phyloP scores from a whole-genome alignment of 64 coral and sea anemone species.

The Montipora efflorescens region DNA sequence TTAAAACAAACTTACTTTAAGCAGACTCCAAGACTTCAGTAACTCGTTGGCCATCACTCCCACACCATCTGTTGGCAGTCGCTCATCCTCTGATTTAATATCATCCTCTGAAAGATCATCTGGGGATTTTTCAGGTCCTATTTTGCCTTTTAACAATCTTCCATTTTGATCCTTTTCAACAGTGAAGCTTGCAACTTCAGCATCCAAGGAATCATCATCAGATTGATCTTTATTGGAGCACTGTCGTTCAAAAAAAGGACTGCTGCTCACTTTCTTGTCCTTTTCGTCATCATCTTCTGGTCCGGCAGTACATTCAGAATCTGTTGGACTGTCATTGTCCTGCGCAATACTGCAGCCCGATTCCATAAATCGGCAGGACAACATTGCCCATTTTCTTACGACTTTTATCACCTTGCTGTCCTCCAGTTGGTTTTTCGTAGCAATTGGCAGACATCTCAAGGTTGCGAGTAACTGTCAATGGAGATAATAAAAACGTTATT shows the following conservation, averaged over 20 bases:
- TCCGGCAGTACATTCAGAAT: constrained; percentile 63
- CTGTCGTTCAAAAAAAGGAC: constrained; percentile 36
- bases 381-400: constrained; percentile 89
- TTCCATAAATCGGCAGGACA: neutral
- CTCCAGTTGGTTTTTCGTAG: constrained; percentile 92
- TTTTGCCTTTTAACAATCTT: constrained; percentile 42
- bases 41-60: constrained; percentile 75
- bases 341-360: constrained; percentile 56
- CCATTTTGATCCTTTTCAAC: constrained; percentile 22
- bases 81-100: constrained; percentile 80
- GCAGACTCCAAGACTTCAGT: constrained; percentile 87
- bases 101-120: constrained; percentile 97
- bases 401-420: constrained; percentile 96
- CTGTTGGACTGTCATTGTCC: constrained; percentile 67
- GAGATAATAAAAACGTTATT: neutral
- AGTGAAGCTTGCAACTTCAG: constrained; percentile 66
- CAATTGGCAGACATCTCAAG: constrained; percentile 85
- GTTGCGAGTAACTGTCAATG: constrained; percentile 76
- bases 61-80: constrained; percentile 69
- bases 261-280: constrained; percentile 36
- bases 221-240: constrained; percentile 55
- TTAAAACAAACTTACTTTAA: constrained; percentile 67
- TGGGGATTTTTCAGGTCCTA: constrained; percentile 69
- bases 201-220: constrained; percentile 67
- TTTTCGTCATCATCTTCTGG: constrained; percentile 50